Evolutionary conservation across 2,888 invertebrate genomes (phyloP).

Genomic region (Nomada ruficornis): DNA sequence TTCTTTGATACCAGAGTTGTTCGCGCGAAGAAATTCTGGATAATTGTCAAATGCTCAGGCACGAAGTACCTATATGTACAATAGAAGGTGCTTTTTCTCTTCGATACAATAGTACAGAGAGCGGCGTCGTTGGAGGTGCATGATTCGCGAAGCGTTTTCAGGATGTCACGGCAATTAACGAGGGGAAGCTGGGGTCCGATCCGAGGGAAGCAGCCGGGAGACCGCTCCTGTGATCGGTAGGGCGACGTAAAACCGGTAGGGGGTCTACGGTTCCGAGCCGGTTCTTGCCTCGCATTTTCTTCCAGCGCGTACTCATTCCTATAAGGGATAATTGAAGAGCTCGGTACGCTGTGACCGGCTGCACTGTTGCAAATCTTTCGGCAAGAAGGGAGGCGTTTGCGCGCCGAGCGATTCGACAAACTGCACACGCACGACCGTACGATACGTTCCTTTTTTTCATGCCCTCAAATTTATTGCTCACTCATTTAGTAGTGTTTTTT

Average conservation of each 20-base stretch:
- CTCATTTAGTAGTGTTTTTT: too few relatives aligned
- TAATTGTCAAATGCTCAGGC: not conserved
- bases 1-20: too few relatives aligned
- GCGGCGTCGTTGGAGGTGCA: conserved; percentile 14
- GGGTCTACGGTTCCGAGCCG: conserved; percentile 77
- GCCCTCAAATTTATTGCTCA: too few relatives aligned
- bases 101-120: not conserved
- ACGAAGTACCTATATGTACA: not conserved
- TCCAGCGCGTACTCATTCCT: conserved; percentile 68
- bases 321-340: conserved; percentile 73
- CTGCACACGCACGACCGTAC: not conserved
- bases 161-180: conserved; percentile 68
- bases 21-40: too few relatives aligned
- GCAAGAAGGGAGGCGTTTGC: conserved; percentile 32
- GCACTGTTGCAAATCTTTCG: conserved; percentile 63
- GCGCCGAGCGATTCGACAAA: not conserved
- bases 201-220: conserved; percentile 47
- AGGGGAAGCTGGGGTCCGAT: conserved; percentile 53
- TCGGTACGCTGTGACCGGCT: conserved; percentile 51
- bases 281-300: conserved; percentile 79
- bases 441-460: not conserved
- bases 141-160: conserved; percentile 53
- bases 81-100: not conserved
- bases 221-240: conserved; percentile 63
- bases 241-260: conserved; percentile 79